Percentiles rank a stretch among this genome's conserved stretches.
These are phyloP conservation scores for Xestia ashworthii DNA, from an alignment of 2,888 invertebrate species.

Conservation along the genomic window DNA sequence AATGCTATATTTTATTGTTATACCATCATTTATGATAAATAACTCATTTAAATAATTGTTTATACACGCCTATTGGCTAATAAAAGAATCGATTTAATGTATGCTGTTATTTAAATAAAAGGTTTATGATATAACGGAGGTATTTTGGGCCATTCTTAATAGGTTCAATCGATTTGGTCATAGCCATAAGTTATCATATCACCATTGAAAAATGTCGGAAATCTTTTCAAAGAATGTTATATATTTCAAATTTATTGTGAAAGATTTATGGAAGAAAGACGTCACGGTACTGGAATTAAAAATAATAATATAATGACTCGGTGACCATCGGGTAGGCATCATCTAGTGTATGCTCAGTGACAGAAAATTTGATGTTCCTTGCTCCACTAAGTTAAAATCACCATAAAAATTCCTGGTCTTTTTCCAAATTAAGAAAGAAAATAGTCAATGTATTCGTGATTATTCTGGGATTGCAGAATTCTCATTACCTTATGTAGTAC, in stretches of 20 bases:
- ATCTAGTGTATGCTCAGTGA: background rate
- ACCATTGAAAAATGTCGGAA: background rate
- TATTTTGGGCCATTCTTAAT: conserved; percentile 38
- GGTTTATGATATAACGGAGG: conserved; percentile 40
- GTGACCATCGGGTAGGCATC: background rate
- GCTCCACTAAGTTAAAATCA: background rate
- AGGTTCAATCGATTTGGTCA: conserved; percentile 31
- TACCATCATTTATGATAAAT: conserved; percentile 34
- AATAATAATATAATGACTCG: background rate
- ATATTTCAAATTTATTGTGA: background rate
- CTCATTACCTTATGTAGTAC: background rate
- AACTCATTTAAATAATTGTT: conserved; percentile 34
- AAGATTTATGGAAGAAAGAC: background rate
- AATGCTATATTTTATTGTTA: conserved; percentile 47
- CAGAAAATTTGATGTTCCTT: conserved; percentile 13
- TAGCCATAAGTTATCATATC: conserved; percentile 1
- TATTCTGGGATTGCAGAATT: background rate
- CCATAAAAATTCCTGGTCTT: background rate
- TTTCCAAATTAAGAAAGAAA: background rate
- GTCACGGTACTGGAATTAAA: background rate
- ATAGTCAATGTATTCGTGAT: background rate
- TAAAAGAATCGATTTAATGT: conserved; percentile 42
- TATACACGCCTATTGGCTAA: conserved; percentile 40
- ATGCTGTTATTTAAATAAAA: conserved; percentile 53
- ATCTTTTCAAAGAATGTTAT: background rate